These are phyloP conservation scores for Papilio polytes DNA, from an alignment of 1,140 invertebrate species.

Conservation along the genomic window DNA sequence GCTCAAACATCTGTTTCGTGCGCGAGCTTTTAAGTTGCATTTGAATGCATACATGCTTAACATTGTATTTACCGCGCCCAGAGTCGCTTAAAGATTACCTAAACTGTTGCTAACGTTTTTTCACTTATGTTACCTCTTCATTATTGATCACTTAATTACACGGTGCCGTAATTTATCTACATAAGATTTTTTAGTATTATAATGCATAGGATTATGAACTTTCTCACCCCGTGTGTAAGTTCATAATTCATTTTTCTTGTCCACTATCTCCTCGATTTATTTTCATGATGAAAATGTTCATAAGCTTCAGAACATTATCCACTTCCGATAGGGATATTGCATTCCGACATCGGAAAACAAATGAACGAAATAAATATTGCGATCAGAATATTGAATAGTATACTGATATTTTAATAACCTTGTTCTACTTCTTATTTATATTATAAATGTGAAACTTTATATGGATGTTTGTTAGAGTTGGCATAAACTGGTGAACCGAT, in stretches of 20 bases:
- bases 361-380: conserved; percentile 17
- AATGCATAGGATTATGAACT: neutral
- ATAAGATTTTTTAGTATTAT: neutral
- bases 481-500: too few species aligned
- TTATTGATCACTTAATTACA: too few species aligned
- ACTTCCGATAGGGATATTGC: conserved; percentile 31
- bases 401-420: neutral
- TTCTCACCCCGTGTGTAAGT: neutral
- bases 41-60: conserved; percentile 3
- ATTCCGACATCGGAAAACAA: conserved; percentile 13
- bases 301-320: conserved; percentile 13
- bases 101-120: too few species aligned
- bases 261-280: conserved; percentile 16
- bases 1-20: neutral
- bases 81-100: too few species aligned
- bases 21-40: neutral
- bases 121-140: too few species aligned
- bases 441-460: too few species aligned
- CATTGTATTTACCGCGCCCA: neutral
- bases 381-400: neutral
- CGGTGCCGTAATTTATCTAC: too few species aligned
- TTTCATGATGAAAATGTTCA: conserved; percentile 31
- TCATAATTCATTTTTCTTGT: neutral
- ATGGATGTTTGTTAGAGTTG: too few species aligned
- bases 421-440: neutral